phyloP scores from a whole-genome alignment of 2,797 vertebrate species.

The Lepilemur septentrionalis region DNA sequence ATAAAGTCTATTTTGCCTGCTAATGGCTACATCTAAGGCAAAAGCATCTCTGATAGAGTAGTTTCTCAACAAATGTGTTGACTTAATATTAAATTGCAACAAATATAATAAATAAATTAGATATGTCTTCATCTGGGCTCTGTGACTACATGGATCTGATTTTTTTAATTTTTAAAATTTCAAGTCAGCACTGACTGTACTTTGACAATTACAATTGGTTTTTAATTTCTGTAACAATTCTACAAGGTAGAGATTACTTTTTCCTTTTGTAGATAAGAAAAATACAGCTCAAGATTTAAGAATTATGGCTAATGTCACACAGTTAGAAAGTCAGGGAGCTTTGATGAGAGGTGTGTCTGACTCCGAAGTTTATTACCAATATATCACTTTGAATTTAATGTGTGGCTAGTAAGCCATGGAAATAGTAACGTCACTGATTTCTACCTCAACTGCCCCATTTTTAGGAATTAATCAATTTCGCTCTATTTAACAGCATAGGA shows the following conservation, averaged over 20 bases:
- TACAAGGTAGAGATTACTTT: background rate
- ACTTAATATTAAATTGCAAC: background rate
- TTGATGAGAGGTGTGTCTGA: background rate
- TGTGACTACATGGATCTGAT: background rate
- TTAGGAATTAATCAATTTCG: background rate
- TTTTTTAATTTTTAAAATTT: background rate
- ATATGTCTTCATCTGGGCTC: background rate
- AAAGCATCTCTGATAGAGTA: background rate
- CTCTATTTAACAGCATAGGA: background rate
- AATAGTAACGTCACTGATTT: background rate
- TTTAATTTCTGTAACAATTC: background rate
- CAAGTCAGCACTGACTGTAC: background rate
- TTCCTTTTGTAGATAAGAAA: background rate
- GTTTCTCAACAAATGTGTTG: background rate
- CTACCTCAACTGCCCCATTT: background rate
- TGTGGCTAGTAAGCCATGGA: background rate
- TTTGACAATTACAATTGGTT: background rate
- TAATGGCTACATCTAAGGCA: background rate
- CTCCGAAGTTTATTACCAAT: background rate
- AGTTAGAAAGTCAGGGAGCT: background rate
- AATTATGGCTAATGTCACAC: background rate
- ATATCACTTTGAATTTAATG: background rate
- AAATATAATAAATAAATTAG: background rate
- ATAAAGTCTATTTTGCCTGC: background rate
- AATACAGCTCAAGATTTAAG: background rate